Conservation (phyloP, 2,888 invertebrate genomes). For the Achlya flavicornis region DNA sequence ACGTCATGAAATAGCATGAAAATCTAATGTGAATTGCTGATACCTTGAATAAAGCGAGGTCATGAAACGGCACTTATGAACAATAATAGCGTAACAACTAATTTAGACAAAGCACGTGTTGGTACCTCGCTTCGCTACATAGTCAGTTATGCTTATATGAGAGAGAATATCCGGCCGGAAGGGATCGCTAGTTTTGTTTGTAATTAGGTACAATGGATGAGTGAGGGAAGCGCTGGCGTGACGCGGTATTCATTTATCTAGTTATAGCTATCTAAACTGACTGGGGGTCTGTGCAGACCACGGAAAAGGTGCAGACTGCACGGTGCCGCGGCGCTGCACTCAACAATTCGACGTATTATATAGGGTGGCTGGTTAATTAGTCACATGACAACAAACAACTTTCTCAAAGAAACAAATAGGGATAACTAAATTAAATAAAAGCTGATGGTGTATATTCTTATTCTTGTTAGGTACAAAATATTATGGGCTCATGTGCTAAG, state of each 20-base stretch:
- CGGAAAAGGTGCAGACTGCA: constrained; percentile 6
- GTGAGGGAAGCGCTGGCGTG: constrained; percentile 18
- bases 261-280: constrained; percentile 12
- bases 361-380: no score
- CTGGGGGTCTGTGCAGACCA: constrained; percentile 10
- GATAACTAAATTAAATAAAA: no score
- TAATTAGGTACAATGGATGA: constrained; percentile 35
- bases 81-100: neutral
- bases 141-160: neutral
- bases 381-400: no score
- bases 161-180: constrained; percentile 31
- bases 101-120: neutral
- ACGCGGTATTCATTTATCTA: constrained; percentile 19
- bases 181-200: constrained; percentile 35
- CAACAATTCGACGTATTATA: no score
- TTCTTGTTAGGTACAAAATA: no score
- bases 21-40: neutral
- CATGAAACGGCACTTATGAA: neutral
- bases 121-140: neutral
- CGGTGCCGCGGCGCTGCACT: neutral
- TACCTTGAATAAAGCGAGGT: neutral
- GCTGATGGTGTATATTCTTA: no score
- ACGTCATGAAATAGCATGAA: neutral
- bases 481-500: no score
- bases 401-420: no score